Evolutionary conservation across 2,797 vertebrate genomes (phyloP), one percentile per base, ranked within the genome.

Genomic region (Cossypha polioptera): DNA sequence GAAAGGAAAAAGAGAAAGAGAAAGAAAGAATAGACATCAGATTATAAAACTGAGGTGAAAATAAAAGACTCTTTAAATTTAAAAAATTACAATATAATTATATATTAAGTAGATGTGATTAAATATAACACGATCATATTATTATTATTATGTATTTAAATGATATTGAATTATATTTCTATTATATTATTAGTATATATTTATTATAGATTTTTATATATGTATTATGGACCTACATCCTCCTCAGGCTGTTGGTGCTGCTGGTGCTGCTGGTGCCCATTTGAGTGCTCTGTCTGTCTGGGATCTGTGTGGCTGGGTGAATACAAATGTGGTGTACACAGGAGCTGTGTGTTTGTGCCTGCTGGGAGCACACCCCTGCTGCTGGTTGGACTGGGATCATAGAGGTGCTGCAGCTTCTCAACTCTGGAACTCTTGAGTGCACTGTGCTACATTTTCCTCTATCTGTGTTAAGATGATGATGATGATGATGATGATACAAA

Each of bases 121-220:
- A 29, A 5, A 31, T 7, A 16, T 4, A 25, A 6, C 4, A 31
- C 2, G 26, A 16, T 10, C 0, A 8, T 19, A 10, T 24, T 0
- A 28, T 28, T 18, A 38, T 16, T 15, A 26, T 17, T 24, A 16
- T 22, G 11, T 0, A 24, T 38, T 61, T 63, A 10, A 29, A 29
- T 29, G 6, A 24, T 16, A n/a, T 38, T 17, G 1, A 24, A 33
- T 55, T 29, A 4, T 24, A 55, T 48, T 63, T 47, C 1, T 20
- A 17, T 7, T 47, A 20, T 29, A 29, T 20, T 29, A 29, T 40
- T 40, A 13, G 14, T 7, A 20, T 16, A 6, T 42, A 14, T 38
- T n/a, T 38, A 22, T 47, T 28, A 15, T 22, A 11, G n/a, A 15
- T 58, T 50, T 58, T 7, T n/a, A 9, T 24, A 12, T 28, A 36